A percentile compares a stretch with the other conserved stretches of the same genome.
phyloP scores from a whole-genome alignment of 2,888 invertebrate species.

The Agrenia bidenticulata region DNA sequence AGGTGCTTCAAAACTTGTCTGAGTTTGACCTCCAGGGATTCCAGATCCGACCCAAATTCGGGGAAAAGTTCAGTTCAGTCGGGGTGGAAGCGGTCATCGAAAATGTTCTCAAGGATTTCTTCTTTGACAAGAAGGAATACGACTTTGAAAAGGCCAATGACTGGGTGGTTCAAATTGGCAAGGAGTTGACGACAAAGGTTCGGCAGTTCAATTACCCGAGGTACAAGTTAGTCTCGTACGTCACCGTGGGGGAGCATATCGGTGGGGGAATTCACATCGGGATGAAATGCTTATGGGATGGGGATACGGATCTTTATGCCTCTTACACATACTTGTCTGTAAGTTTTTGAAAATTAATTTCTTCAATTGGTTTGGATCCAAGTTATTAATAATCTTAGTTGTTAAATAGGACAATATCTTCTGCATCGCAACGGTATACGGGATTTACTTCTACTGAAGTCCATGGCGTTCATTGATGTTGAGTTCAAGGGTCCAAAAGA shows the following conservation, averaged over 20 bases:
- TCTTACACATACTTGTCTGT: slow-evolving; percentile 47
- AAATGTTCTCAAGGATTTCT: slow-evolving; percentile 38
- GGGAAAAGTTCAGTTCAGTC: slow-evolving; percentile 42
- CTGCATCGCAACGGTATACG: slow-evolving; percentile 47
- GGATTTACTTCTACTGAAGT: slow-evolving; percentile 46
- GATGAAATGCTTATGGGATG: slow-evolving; percentile 50
- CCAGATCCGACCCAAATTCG: slow-evolving; percentile 48
- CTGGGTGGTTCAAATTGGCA: slow-evolving; percentile 41
- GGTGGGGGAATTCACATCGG: slow-evolving; percentile 49
- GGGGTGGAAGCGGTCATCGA: slow-evolving; percentile 44
- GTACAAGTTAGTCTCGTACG: slow-evolving; percentile 46
- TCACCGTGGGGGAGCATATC: slow-evolving; percentile 47
- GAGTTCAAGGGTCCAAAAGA: no score
- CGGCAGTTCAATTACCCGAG: slow-evolving; percentile 46
- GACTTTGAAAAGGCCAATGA: slow-evolving; percentile 40
- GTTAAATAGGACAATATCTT: slow-evolving; percentile 41
- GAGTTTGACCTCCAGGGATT: slow-evolving; percentile 40
- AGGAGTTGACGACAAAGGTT: slow-evolving; percentile 30
- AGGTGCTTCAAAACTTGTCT: slow-evolving; percentile 22
- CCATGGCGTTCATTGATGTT: no score
- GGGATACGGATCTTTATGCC: slow-evolving; percentile 48
- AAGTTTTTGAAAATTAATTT: slow-evolving; percentile 22
- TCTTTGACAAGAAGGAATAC: slow-evolving; percentile 34
- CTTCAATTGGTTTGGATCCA: background rate
- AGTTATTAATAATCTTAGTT: slow-evolving; percentile 9